Evolutionary conservation across 2,113 vertebrate species (phyloP).

Genomic region (Antigone vipio): DNA sequence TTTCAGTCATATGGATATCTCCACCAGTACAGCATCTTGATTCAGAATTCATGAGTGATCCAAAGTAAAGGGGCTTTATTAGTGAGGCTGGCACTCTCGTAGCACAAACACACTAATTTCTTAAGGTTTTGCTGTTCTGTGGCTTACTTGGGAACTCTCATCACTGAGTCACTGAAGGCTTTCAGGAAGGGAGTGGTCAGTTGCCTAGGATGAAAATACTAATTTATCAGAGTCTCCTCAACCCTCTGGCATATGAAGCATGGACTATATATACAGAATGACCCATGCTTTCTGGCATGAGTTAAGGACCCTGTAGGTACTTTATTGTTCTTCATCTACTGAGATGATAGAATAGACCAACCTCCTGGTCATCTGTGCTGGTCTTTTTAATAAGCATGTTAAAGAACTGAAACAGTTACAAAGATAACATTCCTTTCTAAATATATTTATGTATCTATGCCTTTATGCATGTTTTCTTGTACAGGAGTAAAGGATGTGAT

Average conservation of each 20-base stretch:
- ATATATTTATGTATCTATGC: not conserved
- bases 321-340: not conserved
- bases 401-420: not conserved
- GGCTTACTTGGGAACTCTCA: not conserved
- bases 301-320: not conserved
- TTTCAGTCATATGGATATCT: not conserved
- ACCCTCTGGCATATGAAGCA: not conserved
- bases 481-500: not conserved
- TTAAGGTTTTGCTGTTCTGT: not conserved
- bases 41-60: not conserved
- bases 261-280: not conserved
- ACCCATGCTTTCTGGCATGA: not conserved
- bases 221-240: not conserved
- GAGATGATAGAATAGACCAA: not conserved
- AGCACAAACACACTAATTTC: not conserved
- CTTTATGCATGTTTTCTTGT: not conserved
- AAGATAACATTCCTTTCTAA: not conserved
- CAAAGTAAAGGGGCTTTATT: not conserved
- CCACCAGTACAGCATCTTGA: not conserved
- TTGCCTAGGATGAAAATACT: not conserved
- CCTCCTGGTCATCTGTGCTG: not conserved
- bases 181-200: not conserved
- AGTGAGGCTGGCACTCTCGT: not conserved
- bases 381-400: not conserved
- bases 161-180: not conserved